Conservation (phyloP, 2,888 invertebrate genomes). For the Idaea aversata region DNA sequence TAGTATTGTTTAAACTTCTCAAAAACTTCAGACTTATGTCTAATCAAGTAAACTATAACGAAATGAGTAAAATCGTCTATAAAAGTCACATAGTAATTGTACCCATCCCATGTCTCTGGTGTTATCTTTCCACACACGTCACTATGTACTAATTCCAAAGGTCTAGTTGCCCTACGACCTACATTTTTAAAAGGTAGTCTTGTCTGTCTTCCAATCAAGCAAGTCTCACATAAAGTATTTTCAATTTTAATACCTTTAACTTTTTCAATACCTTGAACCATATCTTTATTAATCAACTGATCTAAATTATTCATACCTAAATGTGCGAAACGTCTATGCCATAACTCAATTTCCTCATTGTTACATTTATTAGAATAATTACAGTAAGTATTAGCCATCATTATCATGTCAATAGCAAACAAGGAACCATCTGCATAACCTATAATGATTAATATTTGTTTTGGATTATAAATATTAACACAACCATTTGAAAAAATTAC, state of each 20-base stretch:
- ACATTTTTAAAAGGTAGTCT: background rate
- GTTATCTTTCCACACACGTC: conserved; percentile 36
- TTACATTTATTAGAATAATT: no score
- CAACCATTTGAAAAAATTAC: conserved; percentile 12
- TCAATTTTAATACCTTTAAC: no score
- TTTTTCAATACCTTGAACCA: no score
- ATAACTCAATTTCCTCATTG: conserved; percentile 2
- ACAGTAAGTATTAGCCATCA: no score
- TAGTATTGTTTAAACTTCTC: conserved; percentile 17
- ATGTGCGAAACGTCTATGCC: conserved; percentile 15
- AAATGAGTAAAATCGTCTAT: conserved; percentile 24
- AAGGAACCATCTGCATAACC: no score
- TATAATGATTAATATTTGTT: no score
- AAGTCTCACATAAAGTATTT: no score
- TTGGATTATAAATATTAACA: conserved; percentile 5
- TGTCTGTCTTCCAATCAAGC: background rate
- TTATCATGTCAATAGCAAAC: no score
- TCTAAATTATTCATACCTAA: conserved; percentile 10
- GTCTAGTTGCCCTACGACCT: background rate
- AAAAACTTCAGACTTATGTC: conserved; percentile 16
- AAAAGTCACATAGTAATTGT: conserved; percentile 28
- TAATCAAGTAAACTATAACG: conserved; percentile 23
- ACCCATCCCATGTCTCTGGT: conserved; percentile 14
- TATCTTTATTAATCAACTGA: background rate
- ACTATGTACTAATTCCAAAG: background rate